Base-by-base conservation (phyloP, 2,888 invertebrate species). In the Lypha dubia region DNA sequence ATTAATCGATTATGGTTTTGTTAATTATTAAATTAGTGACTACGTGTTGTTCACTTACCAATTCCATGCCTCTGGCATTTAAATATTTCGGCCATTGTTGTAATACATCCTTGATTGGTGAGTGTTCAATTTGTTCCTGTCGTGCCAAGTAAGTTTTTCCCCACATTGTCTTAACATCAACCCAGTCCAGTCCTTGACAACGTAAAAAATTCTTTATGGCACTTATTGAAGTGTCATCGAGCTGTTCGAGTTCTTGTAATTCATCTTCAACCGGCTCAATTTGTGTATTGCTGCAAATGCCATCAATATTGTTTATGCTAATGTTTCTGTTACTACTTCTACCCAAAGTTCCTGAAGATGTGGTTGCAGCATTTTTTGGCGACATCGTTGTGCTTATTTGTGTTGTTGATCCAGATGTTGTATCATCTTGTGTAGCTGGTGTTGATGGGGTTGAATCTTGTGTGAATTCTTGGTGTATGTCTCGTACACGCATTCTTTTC, bases 71-170 rank as follows among this genome's bases (percentile, higher is more conserved):
- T 62, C 83, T 67, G 38, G 80, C 82, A 70, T 67, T 83, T 17
- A 87, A 74, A 68, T 86, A 85, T 67, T 86, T 87, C 8, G 86
- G 85, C 87, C 87, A 87, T n/a, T 84, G 84, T 49, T 68, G 62
- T 8, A 86, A 58, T 22, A 86, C 62, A 38, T 87, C 85, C 17
- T 82, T 75, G 28, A 73, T 46, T n/a, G 79, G 71, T 15, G 79
- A 85, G 49, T 83, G 85, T 56, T 84, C 83, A 44, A 86, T n/a
- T 60, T 87, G 86, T 62, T 86, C 75, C 35, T 81, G 85, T 0
- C 87, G 80, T 22, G 80, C 32, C 32, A 83, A 73, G 56, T 85
- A 86, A 0, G 87, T 86, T 71, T 86, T 86, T 11, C 75, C 24
- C 87, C 87, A 87, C 82, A 86, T 86, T 73, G 83, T 83, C 58